Base-by-base conservation (phyloP, 2,888 invertebrate species). In the Adelphocoris suturalis region DNA sequence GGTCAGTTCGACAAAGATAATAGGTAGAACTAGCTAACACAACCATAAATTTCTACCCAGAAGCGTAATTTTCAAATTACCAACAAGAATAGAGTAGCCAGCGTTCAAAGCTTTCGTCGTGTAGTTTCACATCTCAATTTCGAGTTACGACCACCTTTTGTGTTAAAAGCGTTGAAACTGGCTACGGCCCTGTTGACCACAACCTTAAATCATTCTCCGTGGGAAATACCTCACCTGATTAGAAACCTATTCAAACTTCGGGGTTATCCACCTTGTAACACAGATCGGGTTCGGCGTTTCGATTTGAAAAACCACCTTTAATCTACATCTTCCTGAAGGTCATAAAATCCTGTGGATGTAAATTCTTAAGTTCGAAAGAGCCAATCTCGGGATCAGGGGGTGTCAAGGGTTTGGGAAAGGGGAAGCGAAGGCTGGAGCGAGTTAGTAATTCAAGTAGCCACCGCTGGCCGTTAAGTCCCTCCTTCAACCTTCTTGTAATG, bases 381-480 rank as follows among this genome's bases (percentile, higher is more conserved):
- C 47, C 47, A 82, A 82, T 82, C 82, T 82, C n/a, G 23, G 52
- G 82, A 82, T 82, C 82, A 23, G 47, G 52, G 16, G 37, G 52
- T 82, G 27, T 52, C 48, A 47, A 46, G 48, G 23, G 47, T 52
- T 82, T 46, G 19, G 16, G 28, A 19, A 75, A 27, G 75, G 75
- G 23, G 75, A 19, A 75, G 28, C 37, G 19, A 78, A 23, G 82
- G 48, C 52, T 48, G 52, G 82, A 23, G 82, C 47, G 52, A 19
- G 52, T 82, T 52, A 82, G 47, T 82, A 82, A 82, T 82, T 82
- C 82, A 82, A 82, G 82, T 23, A 82, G 82, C 82, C 27, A 47
- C 16, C 19, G 28, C 23, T 19, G 52, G 82, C 52, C 48, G 19
- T 82, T 52, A 23, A 52, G 3, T 48, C 52, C 12, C 68, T 57